phyloP scores from a whole-genome alignment of 1,140 invertebrate species.

The Leptopilina boulardi region DNA sequence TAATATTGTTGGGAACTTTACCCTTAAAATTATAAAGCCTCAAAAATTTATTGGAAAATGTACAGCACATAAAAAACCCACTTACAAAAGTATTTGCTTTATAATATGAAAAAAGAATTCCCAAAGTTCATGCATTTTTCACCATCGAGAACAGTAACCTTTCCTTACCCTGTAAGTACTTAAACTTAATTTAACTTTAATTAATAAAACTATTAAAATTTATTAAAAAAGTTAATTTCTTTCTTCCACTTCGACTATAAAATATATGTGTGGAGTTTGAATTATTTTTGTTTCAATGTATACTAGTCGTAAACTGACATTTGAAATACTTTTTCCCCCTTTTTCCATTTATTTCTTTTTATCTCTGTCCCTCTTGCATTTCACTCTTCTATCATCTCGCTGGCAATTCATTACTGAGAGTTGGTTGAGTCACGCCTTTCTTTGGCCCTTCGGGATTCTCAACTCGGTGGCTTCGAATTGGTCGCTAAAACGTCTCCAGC shows the following conservation, averaged over 20 bases:
- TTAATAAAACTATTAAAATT: too few relatives aligned
- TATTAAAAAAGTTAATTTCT: background rate
- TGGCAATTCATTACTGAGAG: slow-evolving; percentile 64
- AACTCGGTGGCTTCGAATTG: slow-evolving; percentile 51
- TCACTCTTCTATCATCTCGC: slow-evolving; percentile 58
- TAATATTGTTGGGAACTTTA: too few relatives aligned
- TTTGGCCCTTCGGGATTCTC: slow-evolving; percentile 52
- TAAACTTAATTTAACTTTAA: too few relatives aligned
- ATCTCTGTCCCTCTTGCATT: slow-evolving; percentile 37
- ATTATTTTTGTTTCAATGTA: background rate
- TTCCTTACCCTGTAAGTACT: too few relatives aligned
- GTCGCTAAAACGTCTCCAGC: slow-evolving; percentile 45
- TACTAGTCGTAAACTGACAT: background rate
- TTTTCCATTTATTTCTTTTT: slow-evolving; percentile 48
- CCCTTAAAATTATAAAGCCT: too few relatives aligned
- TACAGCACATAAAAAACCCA: too few relatives aligned
- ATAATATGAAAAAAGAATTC: too few relatives aligned
- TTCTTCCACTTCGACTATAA: background rate
- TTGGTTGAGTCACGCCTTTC: slow-evolving; percentile 63
- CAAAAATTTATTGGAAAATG: too few relatives aligned
- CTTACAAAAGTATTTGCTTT: too few relatives aligned
- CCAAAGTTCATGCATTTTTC: too few relatives aligned
- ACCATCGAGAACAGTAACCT: too few relatives aligned
- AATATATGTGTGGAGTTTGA: background rate
- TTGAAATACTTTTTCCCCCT: background rate